These are phyloP conservation scores for Anguilla japonica DNA, from an alignment of 2,113 vertebrate genomes.

Conservation along the genomic window DNA sequence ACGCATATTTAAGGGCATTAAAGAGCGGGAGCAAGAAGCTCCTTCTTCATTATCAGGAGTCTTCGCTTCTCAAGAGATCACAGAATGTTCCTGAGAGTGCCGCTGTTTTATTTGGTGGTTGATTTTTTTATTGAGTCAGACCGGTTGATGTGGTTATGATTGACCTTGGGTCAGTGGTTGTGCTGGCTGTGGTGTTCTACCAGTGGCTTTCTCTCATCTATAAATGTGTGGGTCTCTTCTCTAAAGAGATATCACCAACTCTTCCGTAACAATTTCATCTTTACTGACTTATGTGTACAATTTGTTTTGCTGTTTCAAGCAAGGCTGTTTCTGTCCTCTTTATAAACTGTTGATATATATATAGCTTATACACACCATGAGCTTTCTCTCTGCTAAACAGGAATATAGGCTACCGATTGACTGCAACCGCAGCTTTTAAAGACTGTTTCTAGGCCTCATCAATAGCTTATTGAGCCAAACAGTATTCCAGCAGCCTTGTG, in stretches of 20 bases:
- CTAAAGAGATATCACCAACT: neutral
- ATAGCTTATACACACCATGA: neutral
- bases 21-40: neutral
- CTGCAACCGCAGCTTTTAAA: neutral
- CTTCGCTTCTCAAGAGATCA: constrained; percentile 14
- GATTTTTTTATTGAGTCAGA: constrained; percentile 7
- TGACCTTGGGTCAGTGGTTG: neutral
- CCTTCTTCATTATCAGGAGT: neutral
- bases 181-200: neutral
- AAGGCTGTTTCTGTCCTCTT: neutral
- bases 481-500: neutral
- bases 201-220: neutral
- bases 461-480: neutral
- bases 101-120: constrained; percentile 5
- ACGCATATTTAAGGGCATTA: neutral
- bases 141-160: constrained; percentile 2
- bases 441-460: neutral
- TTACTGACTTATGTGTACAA: neutral
- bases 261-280: neutral
- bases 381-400: neutral
- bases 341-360: too few species aligned
- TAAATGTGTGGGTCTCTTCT: neutral
- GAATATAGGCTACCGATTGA: neutral
- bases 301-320: neutral
- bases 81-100: neutral